phyloP scores from a whole-genome alignment of 2,797 vertebrate genomes.

The Pampus argenteus region DNA sequence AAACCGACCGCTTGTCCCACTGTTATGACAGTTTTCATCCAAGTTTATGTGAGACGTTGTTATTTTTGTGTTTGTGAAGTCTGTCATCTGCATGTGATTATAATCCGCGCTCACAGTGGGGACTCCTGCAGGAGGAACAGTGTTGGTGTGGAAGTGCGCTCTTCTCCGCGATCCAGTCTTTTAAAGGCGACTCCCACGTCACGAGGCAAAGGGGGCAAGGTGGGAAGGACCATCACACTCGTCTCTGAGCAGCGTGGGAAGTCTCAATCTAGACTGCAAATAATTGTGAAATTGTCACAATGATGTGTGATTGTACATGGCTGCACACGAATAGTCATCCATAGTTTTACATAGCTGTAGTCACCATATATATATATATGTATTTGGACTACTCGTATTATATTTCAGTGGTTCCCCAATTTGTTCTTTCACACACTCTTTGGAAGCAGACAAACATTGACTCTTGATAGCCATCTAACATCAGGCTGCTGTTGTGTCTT shows the following conservation, averaged over 20 bases:
- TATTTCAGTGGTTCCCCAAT: too few relatives aligned
- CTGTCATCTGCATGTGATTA: constrained; percentile 2
- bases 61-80: not conserved
- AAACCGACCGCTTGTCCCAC: constrained; percentile 18
- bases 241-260: too few relatives aligned
- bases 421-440: too few relatives aligned
- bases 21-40: not conserved
- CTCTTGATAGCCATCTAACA: too few relatives aligned
- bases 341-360: too few relatives aligned
- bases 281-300: not conserved
- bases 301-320: not conserved
- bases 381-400: too few relatives aligned
- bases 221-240: not conserved
- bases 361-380: not conserved
- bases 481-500: too few relatives aligned
- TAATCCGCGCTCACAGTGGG: constrained; percentile 24
- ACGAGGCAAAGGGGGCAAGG: constrained; percentile 13
- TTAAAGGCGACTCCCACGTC: constrained; percentile 69
- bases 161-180: constrained; percentile 20
- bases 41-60: not conserved
- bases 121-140: not conserved
- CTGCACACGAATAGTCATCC: not conserved
- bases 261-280: not conserved
- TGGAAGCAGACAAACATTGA: too few relatives aligned
- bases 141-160: constrained; percentile 31